A percentile compares a stretch with the other conserved stretches of the same genome.
phyloP scores from a whole-genome alignment of 2,888 invertebrate species.

The Sarcophaga variegata region DNA sequence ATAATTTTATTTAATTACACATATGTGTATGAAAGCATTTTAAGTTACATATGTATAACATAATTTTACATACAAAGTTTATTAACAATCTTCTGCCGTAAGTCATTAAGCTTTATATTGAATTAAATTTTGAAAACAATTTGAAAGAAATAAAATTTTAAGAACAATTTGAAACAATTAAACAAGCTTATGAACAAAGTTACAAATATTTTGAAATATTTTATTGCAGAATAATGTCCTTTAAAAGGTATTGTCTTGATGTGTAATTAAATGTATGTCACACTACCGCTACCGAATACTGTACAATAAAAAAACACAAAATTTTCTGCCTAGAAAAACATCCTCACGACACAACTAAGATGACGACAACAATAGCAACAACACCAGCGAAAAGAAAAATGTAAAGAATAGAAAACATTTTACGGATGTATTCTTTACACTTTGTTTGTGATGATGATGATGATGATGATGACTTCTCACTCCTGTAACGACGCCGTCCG shows the following conservation, averaged over 20 bases:
- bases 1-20: too few species aligned
- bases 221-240: not conserved
- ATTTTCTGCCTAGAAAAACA: too few species aligned
- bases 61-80: too few species aligned
- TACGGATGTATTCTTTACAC: constrained; percentile 42
- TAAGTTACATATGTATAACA: too few species aligned
- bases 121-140: too few species aligned
- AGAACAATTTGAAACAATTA: too few species aligned
- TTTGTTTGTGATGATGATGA: constrained; percentile 29
- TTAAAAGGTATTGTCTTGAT: not conserved
- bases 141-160: too few species aligned
- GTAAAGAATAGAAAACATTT: constrained; percentile 17
- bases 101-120: too few species aligned
- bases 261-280: not conserved
- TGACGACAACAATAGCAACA: not conserved
- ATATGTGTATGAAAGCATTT: too few species aligned
- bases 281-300: not conserved
- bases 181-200: too few species aligned
- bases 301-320: not conserved
- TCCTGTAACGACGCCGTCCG: constrained; percentile 39
- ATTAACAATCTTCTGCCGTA: too few species aligned
- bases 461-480: constrained; percentile 23
- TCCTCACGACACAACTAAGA: not conserved
- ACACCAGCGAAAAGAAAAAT: not conserved
- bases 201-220: too few species aligned